Conservation (phyloP, 2,113 vertebrate species). For the Sinocyclocheilus grahami region DNA sequence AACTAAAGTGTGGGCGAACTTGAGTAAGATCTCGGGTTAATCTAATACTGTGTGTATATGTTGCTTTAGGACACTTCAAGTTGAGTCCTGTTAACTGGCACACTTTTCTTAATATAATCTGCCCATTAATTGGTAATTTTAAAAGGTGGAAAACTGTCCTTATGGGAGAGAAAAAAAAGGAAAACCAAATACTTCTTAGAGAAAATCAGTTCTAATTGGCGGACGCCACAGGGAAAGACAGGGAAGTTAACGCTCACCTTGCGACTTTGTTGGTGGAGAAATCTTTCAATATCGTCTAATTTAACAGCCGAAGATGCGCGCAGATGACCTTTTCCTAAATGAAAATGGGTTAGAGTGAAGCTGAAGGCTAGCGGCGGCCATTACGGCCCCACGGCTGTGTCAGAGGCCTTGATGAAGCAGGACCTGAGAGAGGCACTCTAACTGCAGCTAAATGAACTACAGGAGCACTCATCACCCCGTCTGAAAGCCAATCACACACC, state of each 20-base stretch:
- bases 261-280: conserved; percentile 18
- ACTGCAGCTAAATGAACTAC: conserved; percentile 15
- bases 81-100: not conserved
- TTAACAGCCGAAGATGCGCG: conserved; percentile 3
- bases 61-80: conserved; percentile 14
- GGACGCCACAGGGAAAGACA: conserved; percentile 5
- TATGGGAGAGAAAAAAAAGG: not conserved
- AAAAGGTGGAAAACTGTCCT: conserved; percentile 17
- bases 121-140: conserved; percentile 5
- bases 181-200: not conserved
- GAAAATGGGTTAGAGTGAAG: conserved; percentile 23
- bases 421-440: conserved; percentile 28
- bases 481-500: conserved; percentile 29
- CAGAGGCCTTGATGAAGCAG: conserved; percentile 34
- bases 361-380: conserved; percentile 11
- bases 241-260: conserved; percentile 11
- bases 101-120: conserved; percentile 20
- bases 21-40: not conserved
- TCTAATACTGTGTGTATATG: not conserved
- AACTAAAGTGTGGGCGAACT: not conserved
- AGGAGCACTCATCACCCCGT: conserved; percentile 6
- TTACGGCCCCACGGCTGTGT: conserved; percentile 15
- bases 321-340: conserved; percentile 21
- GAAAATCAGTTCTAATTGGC: conserved; percentile 3
- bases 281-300: conserved; percentile 14